Evolutionary conservation across 2,113 vertebrate species (phyloP).

Genomic region (Neolamprologus fasciatus): DNA sequence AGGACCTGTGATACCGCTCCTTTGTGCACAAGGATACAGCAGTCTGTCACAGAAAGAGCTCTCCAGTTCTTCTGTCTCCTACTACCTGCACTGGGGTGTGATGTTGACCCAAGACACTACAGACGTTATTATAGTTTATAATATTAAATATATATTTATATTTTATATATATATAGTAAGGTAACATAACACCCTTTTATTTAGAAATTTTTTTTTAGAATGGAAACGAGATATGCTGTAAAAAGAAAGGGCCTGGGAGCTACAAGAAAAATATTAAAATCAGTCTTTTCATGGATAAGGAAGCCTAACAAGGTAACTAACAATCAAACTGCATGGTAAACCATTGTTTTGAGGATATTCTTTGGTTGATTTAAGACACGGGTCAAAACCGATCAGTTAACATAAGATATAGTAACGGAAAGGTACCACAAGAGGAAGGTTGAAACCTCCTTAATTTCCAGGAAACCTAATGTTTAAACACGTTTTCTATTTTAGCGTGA

Average conservation of each 20-base stretch:
- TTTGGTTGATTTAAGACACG: background rate
- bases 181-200: background rate
- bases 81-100: background rate
- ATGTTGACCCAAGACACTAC: background rate
- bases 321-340: background rate
- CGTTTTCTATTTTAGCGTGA: background rate
- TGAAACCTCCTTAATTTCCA: background rate
- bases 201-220: rapidly evolving
- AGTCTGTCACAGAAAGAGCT: background rate
- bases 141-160: background rate
- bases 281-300: background rate
- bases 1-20: background rate
- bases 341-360: background rate
- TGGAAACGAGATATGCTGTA: background rate
- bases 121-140: background rate
- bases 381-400: background rate
- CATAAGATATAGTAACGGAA: background rate
- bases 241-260: background rate
- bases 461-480: background rate
- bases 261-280: background rate
- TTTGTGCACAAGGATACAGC: background rate
- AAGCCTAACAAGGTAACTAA: background rate
- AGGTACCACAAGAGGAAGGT: background rate
- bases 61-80: background rate
- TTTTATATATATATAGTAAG: background rate